Conservation (phyloP, 2,888 invertebrate species). For the Cephus rjabovi region DNA sequence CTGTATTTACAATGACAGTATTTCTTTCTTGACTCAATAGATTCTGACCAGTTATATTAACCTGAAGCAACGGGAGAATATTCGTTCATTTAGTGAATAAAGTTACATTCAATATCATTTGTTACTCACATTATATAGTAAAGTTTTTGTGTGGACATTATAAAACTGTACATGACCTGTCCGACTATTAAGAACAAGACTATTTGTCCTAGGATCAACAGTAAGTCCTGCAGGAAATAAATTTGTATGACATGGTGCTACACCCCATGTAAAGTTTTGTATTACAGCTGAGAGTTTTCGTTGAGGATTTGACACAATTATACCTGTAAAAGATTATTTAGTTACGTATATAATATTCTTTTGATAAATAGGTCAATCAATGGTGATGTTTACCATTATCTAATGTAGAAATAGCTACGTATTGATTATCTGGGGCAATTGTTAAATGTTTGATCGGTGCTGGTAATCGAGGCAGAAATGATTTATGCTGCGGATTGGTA, state of each 20-base stretch:
- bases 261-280: slow-evolving; percentile 77
- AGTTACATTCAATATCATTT: background rate
- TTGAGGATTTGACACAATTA: slow-evolving; percentile 71
- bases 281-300: slow-evolving; percentile 71
- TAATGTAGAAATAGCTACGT: slow-evolving; percentile 74
- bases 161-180: slow-evolving; percentile 83
- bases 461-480: slow-evolving; percentile 78
- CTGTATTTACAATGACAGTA: slow-evolving; percentile 72
- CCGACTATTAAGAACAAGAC: slow-evolving; percentile 78
- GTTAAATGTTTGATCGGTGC: slow-evolving; percentile 75
- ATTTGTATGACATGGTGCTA: slow-evolving; percentile 65
- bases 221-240: slow-evolving; percentile 71
- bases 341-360: background rate
- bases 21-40: slow-evolving; percentile 74
- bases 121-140: slow-evolving; percentile 77
- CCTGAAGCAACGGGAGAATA: slow-evolving; percentile 61
- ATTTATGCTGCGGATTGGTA: slow-evolving; percentile 67
- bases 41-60: slow-evolving; percentile 81
- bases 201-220: slow-evolving; percentile 74
- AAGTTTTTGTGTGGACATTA: slow-evolving; percentile 72
- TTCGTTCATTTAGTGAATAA: slow-evolving; percentile 14
- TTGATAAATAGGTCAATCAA: background rate
- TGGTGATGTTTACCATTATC: slow-evolving; percentile 72
- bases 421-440: slow-evolving; percentile 73
- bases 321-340: slow-evolving; percentile 48